phyloP scores from a whole-genome alignment of 2,797 vertebrate species.

The Taeniopygia guttata region DNA sequence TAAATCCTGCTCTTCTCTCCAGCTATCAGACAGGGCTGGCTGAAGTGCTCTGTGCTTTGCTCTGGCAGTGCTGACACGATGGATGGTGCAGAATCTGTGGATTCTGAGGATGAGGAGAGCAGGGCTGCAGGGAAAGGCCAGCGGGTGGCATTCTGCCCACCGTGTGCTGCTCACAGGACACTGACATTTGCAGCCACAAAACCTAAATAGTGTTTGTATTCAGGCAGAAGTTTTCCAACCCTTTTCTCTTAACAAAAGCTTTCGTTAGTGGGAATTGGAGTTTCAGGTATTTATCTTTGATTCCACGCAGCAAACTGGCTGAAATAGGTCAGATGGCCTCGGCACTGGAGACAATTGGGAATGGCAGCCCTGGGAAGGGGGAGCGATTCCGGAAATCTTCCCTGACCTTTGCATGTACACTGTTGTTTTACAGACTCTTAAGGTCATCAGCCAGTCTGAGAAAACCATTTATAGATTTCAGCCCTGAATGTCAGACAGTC shows the following conservation, averaged over 20 bases:
- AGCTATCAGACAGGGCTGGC: not conserved
- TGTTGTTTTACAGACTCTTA: constrained; percentile 53
- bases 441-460: constrained; percentile 58
- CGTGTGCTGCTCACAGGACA: not conserved
- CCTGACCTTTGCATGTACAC: constrained; percentile 63
- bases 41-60: not conserved
- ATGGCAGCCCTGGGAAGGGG: constrained; percentile 38
- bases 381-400: constrained; percentile 36
- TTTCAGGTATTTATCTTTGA: not conserved
- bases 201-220: not conserved
- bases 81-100: not conserved
- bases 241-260: not conserved
- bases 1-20: not conserved
- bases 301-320: not conserved
- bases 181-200: constrained; percentile 41
- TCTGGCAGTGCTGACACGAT: not conserved
- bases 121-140: not conserved
- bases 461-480: constrained; percentile 45
- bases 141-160: constrained; percentile 10
- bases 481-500: constrained; percentile 25
- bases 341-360: not conserved
- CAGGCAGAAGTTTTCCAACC: not conserved
- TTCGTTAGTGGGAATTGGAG: not conserved
- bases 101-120: not conserved
- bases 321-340: not conserved